Evolutionary conservation across 2,888 invertebrate genomes (phyloP).

Genomic region (Exephanes ischioxanthus): DNA sequence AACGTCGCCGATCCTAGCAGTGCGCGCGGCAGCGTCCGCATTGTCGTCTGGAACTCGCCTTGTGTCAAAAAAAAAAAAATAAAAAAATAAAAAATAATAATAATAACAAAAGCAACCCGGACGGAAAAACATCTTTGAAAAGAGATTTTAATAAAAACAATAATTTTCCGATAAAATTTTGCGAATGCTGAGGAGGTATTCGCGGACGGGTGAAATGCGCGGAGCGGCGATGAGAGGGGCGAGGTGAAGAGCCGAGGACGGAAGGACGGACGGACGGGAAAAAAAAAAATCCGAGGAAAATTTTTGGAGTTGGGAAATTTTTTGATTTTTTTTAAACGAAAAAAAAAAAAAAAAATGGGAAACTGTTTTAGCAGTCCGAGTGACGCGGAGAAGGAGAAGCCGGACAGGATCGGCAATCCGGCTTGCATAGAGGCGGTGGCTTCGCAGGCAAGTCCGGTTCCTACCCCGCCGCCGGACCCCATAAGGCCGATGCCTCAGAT

Average conservation of each 20-base stretch:
- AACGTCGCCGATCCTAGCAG: too few species aligned
- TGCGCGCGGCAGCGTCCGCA: too few species aligned
- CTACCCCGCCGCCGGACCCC: constrained; percentile 91
- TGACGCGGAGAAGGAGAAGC: constrained; percentile 89
- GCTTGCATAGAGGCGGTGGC: constrained; percentile 84
- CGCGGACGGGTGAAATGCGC: constrained; percentile 1
- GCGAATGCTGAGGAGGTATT: constrained; percentile 11
- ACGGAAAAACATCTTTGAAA: too few species aligned
- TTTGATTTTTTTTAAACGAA: background rate
- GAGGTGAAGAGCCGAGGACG: background rate
- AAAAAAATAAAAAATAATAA: background rate
- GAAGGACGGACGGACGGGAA: background rate
- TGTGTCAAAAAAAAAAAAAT: background rate
- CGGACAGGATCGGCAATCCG: constrained; percentile 86
- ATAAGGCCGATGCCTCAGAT: constrained; percentile 88
- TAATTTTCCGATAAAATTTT: background rate
- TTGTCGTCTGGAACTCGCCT: background rate
- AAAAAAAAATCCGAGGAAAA: background rate
- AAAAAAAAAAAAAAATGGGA: constrained; percentile 88
- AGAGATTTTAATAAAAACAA: too few species aligned
- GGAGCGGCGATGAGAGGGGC: background rate
- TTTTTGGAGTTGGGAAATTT: background rate
- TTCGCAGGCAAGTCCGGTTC: constrained; percentile 88
- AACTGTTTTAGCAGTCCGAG: constrained; percentile 92
- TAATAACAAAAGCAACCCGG: too few species aligned